These are phyloP conservation scores for Halichoerus grypus DNA, from an alignment of 2,113 vertebrate species.

Conservation along the genomic window DNA sequence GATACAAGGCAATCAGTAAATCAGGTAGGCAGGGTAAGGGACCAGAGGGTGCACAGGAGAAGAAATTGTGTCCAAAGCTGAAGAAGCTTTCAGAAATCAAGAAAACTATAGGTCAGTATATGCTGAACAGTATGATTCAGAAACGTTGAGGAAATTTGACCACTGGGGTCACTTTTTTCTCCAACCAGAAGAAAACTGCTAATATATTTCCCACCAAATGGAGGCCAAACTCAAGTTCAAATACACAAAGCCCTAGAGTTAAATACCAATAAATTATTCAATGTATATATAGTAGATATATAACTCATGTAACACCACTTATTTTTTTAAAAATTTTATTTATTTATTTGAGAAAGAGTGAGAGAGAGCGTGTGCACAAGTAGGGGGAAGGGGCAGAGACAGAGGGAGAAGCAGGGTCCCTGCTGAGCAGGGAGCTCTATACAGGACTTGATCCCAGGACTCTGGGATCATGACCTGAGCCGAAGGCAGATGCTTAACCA, in stretches of 20 bases:
- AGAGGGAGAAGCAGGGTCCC: no score
- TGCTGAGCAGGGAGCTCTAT: no score
- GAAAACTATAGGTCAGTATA: background rate
- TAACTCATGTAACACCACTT: background rate
- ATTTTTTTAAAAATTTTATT: background rate
- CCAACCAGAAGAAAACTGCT: background rate
- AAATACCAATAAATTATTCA: background rate
- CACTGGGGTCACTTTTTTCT: background rate
- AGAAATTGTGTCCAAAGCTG: background rate
- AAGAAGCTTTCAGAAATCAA: background rate
- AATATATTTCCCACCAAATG: background rate
- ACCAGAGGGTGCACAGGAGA: background rate
- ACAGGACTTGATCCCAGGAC: no score
- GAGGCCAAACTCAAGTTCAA: background rate
- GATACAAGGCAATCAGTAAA: background rate
- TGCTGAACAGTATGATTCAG: background rate
- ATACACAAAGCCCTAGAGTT: background rate
- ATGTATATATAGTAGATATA: background rate
- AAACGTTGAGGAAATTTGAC: background rate
- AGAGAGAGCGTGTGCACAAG: rapidly evolving
- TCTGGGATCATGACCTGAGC: no score
- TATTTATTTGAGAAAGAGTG: no score
- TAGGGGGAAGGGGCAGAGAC: no score
- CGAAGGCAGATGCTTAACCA: no score
- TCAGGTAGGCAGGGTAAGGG: background rate